Evolutionary conservation across 2,113 vertebrate genomes (phyloP).

Genomic region (Cichladusa arquata): DNA sequence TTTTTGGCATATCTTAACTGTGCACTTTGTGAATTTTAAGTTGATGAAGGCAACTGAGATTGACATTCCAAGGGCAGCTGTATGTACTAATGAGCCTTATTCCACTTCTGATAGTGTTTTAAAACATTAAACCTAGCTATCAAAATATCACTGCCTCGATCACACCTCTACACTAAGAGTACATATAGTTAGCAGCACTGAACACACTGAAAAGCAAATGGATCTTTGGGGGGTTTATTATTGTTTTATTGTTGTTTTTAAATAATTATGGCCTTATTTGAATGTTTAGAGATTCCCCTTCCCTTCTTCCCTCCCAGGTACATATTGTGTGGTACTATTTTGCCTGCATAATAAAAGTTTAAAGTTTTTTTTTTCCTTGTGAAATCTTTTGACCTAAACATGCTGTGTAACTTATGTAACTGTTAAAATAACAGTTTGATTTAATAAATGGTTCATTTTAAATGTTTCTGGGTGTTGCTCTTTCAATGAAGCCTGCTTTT

Average conservation of each 20-base stretch:
- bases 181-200: constrained; percentile 85
- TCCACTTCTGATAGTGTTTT: constrained; percentile 62
- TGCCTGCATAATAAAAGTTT: constrained; percentile 93
- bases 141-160: constrained; percentile 68
- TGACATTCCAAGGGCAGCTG: constrained; percentile 84
- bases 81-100: constrained; percentile 79
- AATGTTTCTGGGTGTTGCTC: constrained; percentile 62
- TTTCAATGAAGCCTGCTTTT: constrained; percentile 31
- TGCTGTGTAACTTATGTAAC: constrained; percentile 95
- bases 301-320: constrained; percentile 81
- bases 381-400: constrained; percentile 83
- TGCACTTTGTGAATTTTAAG: constrained; percentile 85
- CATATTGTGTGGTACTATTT: constrained; percentile 96
- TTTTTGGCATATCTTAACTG: constrained; percentile 79
- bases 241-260: constrained; percentile 82
- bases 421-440: constrained; percentile 96
- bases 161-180: constrained; percentile 67
- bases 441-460: constrained; percentile 93
- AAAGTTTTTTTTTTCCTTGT: constrained; percentile 82
- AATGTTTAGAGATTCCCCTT: constrained; percentile 73
- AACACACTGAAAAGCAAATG: constrained; percentile 69
- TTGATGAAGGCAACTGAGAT: constrained; percentile 76
- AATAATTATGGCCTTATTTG: constrained; percentile 84
- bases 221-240: constrained; percentile 76
- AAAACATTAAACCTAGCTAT: constrained; percentile 49